Conservation (phyloP, 2,113 vertebrate genomes). For the Phodopus roborovskii region DNA sequence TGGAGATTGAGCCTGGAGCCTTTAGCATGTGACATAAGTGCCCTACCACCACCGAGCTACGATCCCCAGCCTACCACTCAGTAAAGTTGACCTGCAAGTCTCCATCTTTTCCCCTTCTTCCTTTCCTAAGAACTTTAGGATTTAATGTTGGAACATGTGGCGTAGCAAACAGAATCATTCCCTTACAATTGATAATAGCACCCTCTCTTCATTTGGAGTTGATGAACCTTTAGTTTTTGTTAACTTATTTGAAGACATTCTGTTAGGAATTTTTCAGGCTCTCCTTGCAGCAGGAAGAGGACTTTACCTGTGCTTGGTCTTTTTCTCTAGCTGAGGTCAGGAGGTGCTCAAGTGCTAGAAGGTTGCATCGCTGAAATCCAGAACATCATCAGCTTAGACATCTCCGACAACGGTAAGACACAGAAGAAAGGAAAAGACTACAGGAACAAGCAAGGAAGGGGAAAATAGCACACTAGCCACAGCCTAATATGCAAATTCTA, state of each 20-base stretch:
- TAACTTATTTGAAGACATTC: conserved; percentile 59
- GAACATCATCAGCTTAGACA: conserved; percentile 97
- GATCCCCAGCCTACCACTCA: not conserved
- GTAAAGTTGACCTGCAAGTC: fast-evolving
- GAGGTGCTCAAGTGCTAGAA: conserved; percentile 97
- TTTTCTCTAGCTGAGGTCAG: conserved; percentile 93
- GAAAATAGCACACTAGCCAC: not conserved
- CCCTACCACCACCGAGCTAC: not conserved
- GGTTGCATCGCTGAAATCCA: conserved; percentile 98
- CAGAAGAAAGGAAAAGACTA: not conserved
- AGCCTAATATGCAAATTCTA: not conserved
- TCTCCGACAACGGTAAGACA: conserved; percentile 97
- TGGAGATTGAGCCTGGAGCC: not conserved
- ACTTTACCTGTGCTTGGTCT: conserved; percentile 46
- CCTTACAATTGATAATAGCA: not conserved
- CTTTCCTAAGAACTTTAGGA: not conserved
- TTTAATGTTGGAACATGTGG: fast-evolving
- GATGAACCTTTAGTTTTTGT: not conserved
- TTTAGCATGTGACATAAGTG: not conserved
- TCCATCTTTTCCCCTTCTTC: not conserved
- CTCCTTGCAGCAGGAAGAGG: not conserved
- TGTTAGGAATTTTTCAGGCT: conserved; percentile 67
- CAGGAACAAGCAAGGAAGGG: not conserved
- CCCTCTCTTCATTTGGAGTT: not conserved
- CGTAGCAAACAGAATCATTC: not conserved